Evolutionary conservation across 1,140 invertebrate species (phyloP).

Genomic region (Himalopsyche phryganea): DNA sequence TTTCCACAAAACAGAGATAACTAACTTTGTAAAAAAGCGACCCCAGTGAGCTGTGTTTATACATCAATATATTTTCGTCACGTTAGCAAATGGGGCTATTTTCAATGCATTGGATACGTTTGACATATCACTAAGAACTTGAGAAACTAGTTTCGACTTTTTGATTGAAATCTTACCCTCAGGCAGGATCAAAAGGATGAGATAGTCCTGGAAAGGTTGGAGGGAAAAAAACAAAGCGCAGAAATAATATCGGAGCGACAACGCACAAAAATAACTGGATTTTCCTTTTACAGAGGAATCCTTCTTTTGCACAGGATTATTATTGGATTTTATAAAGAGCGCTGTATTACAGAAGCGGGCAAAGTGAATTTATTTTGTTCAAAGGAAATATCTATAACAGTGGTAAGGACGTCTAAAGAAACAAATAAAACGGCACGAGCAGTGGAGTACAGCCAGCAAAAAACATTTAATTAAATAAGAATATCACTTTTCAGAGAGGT

Average conservation of each 20-base stretch:
- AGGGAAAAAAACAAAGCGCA: background rate
- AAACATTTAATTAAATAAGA: too few relatives aligned
- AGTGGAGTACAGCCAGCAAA: too few relatives aligned
- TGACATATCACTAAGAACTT: background rate
- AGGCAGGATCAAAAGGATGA: background rate
- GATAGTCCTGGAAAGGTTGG: background rate
- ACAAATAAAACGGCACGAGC: too few relatives aligned
- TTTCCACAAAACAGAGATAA: too few relatives aligned
- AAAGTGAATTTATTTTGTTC: too few relatives aligned
- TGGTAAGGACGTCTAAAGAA: too few relatives aligned
- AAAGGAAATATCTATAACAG: too few relatives aligned
- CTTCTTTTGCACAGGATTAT: too few relatives aligned
- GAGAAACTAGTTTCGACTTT: constrained; percentile 1
- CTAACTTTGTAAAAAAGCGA: background rate
- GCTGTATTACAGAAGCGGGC: too few relatives aligned
- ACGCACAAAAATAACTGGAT: background rate
- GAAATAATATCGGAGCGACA: background rate
- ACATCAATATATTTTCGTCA: background rate
- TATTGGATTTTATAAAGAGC: too few relatives aligned
- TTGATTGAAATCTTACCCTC: constrained; percentile 1
- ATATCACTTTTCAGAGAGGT: too few relatives aligned
- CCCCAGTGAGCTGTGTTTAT: background rate
- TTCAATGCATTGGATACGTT: constrained; percentile 1
- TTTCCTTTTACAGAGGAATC: too few relatives aligned
- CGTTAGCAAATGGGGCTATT: background rate